Conservation (phyloP, 1,140 invertebrate genomes). For the Drosophila lini region DNA sequence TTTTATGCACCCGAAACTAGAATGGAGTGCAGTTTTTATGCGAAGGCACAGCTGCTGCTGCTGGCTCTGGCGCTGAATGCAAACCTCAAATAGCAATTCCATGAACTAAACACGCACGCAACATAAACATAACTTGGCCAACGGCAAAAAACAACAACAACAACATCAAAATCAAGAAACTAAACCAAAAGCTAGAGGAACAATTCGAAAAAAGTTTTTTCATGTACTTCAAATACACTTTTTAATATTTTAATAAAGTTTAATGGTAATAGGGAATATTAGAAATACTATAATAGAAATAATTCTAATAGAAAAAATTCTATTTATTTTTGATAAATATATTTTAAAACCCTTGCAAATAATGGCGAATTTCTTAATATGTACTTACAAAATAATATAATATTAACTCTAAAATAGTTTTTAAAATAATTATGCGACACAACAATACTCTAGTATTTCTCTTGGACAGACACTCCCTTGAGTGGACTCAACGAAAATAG, state of each 20-base stretch:
- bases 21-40: constrained; percentile 11
- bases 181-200: not conserved
- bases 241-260: not conserved
- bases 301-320: no score
- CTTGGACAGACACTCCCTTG: not conserved
- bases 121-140: constrained; percentile 60
- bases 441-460: not conserved
- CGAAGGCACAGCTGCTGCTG: constrained; percentile 24
- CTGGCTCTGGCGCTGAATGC: constrained; percentile 23
- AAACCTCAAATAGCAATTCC: constrained; percentile 66
- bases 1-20: constrained; percentile 13
- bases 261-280: not conserved
- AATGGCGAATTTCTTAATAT: not conserved
- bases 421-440: not conserved
- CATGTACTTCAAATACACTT: not conserved
- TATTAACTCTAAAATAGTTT: not conserved
- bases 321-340: no score
- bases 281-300: not conserved
- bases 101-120: constrained; percentile 64
- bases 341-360: not conserved
- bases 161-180: not conserved
- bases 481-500: not conserved
- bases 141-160: not conserved
- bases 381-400: not conserved
- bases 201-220: not conserved